These are phyloP conservation scores for Microplitis mediator DNA, from an alignment of 1,140 invertebrate species.

Conservation along the genomic window DNA sequence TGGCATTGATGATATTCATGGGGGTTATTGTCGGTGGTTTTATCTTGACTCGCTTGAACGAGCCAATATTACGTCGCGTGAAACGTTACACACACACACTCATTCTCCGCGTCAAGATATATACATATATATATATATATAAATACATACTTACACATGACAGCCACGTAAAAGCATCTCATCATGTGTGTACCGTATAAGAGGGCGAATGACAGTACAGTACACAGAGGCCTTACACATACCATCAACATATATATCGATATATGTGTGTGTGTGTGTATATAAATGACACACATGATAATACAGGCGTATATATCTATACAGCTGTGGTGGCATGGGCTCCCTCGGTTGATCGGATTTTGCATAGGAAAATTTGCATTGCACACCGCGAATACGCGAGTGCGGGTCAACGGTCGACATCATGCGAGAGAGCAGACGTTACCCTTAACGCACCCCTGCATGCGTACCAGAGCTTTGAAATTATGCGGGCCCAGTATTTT, in stretches of 20 bases:
- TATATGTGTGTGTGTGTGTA: background rate
- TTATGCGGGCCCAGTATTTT: conserved; percentile 3
- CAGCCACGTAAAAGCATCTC: no score
- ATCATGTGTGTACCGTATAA: background rate
- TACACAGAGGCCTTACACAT: background rate
- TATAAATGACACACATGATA: no score
- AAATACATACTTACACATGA: no score
- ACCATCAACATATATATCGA: background rate
- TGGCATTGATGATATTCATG: conserved; percentile 18
- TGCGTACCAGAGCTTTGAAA: background rate
- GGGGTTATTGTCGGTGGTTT: conserved; percentile 18
- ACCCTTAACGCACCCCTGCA: background rate
- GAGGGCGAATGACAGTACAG: conserved; percentile 1
- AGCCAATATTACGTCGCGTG: conserved; percentile 1
- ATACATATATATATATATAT: background rate
- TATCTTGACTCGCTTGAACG: conserved; percentile 20
- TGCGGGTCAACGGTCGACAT: conserved; percentile 32
- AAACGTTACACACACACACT: background rate
- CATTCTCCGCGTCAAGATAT: no score
- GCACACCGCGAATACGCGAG: conserved; percentile 35
- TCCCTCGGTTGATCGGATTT: conserved; percentile 42
- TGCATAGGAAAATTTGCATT: conserved; percentile 44
- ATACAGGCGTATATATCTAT: no score
- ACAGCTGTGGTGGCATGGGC: background rate
- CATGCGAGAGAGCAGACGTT: conserved; percentile 1